Conservation (phyloP, 2,113 vertebrate genomes). For the Murina feae region DNA sequence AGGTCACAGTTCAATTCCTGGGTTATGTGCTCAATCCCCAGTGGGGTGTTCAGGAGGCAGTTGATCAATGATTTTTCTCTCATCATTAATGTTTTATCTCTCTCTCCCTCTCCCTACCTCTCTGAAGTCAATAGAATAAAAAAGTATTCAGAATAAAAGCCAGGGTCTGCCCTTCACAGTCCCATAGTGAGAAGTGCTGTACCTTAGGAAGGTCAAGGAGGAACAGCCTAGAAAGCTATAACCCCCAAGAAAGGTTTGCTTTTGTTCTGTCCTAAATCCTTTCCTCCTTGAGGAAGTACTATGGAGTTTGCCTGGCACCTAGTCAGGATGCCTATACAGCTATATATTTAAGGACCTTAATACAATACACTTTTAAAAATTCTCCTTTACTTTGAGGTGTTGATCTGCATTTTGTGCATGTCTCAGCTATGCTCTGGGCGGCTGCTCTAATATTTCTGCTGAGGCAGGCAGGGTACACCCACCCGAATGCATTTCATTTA, state of each 20-base stretch:
- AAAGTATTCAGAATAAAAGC: neutral
- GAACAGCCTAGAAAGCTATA: neutral
- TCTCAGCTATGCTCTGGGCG: conserved; percentile 73
- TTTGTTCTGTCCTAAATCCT: conserved; percentile 58
- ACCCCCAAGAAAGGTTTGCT: neutral
- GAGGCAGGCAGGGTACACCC: conserved; percentile 63
- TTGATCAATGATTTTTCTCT: no score
- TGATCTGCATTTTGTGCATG: conserved; percentile 71
- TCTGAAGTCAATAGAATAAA: neutral
- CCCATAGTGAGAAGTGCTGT: neutral
- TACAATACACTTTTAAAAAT: conserved; percentile 65
- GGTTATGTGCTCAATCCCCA: no score
- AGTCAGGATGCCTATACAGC: conserved; percentile 49
- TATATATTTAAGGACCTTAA: conserved; percentile 72
- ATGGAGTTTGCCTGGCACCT: conserved; percentile 44
- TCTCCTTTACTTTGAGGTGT: conserved; percentile 70
- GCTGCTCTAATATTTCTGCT: conserved; percentile 72
- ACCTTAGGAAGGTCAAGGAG: neutral
- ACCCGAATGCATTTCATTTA: conserved; percentile 58
- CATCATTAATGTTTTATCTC: no score
- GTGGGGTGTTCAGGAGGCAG: no score
- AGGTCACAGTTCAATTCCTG: no score
- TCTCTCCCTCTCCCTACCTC: no score
- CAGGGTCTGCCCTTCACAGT: neutral
- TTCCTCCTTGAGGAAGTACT: conserved; percentile 9